Conservation (phyloP, 2,113 vertebrate genomes). For the Gavialis gangeticus region DNA sequence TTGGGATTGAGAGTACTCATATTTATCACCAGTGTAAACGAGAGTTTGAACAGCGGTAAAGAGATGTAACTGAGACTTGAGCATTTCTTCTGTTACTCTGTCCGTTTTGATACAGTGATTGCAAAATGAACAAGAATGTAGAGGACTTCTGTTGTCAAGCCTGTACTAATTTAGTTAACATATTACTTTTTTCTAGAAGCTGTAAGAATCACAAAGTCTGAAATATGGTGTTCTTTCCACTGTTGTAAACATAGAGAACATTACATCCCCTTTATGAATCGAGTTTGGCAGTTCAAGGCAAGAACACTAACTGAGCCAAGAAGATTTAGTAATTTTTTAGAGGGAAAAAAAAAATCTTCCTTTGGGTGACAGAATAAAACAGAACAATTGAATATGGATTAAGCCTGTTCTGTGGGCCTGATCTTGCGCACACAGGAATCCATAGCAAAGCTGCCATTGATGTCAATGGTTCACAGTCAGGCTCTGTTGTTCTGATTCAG, state of each 20-base stretch:
- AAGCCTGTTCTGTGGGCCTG: background rate
- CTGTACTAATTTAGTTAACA: background rate
- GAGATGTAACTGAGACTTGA: background rate
- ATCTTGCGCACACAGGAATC: background rate
- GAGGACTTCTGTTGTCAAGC: background rate
- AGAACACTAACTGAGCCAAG: background rate
- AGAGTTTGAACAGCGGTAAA: background rate
- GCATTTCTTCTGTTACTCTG: background rate
- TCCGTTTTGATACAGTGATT: background rate
- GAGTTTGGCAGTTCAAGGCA: background rate
- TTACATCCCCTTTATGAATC: background rate
- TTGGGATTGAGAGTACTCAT: background rate
- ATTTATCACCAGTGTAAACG: rapidly evolving
- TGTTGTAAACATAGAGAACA: background rate
- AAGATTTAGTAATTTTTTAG: background rate
- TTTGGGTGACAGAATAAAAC: background rate
- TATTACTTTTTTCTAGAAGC: background rate
- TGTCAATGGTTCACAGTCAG: background rate
- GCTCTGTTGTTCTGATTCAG: background rate
- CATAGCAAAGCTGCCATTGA: background rate
- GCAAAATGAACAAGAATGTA: background rate
- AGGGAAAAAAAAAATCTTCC: background rate
- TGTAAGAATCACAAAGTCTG: background rate
- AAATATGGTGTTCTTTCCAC: background rate
- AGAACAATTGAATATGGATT: background rate